Evolutionary conservation across 1,140 invertebrate genomes (phyloP).

Genomic region (Trichogramma pretiosum): DNA sequence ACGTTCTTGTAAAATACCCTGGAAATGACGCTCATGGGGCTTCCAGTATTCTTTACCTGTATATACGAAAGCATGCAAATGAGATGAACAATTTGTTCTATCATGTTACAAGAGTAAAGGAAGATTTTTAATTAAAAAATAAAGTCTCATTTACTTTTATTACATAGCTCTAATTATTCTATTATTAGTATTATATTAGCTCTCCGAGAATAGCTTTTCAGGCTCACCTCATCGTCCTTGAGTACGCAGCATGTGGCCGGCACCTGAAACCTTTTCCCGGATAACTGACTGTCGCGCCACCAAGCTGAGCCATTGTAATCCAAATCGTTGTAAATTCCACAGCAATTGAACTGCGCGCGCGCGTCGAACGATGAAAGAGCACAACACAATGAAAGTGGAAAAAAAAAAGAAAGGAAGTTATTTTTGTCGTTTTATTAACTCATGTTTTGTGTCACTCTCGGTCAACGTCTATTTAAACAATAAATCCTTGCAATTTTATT

Average conservation of each 20-base stretch:
- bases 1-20: slow-evolving; percentile 40
- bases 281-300: slow-evolving; percentile 36
- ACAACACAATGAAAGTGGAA: no score
- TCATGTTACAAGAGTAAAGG: no score
- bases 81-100: no score
- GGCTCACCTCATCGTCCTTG: slow-evolving; percentile 37
- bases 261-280: slow-evolving; percentile 35
- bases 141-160: no score
- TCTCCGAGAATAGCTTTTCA: no score
- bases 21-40: slow-evolving; percentile 40
- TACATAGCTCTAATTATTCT: background rate
- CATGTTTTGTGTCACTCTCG: no score
- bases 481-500: no score
- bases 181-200: background rate
- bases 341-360: slow-evolving; percentile 50
- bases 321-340: slow-evolving; percentile 43
- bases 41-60: slow-evolving; percentile 40
- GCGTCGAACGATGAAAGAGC: slow-evolving; percentile 11
- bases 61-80: no score
- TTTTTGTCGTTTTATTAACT: no score
- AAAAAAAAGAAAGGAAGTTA: no score
- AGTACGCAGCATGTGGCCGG: slow-evolving; percentile 44
- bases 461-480: no score
- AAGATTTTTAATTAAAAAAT: no score
- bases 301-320: slow-evolving; percentile 48